phyloP scores from a whole-genome alignment of 2,113 vertebrate genomes.

The Labrus mixtus region DNA sequence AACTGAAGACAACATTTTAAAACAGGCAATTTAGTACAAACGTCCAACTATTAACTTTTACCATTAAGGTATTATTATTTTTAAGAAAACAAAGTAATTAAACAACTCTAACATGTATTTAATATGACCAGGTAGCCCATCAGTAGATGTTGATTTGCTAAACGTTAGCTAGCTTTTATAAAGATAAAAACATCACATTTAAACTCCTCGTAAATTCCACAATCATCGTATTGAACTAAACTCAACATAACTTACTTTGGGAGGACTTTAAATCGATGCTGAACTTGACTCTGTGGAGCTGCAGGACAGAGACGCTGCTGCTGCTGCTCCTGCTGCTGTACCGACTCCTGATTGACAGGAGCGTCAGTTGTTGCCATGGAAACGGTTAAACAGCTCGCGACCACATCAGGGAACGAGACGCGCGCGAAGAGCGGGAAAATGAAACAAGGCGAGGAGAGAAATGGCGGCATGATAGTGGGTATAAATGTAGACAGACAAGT shows the following conservation, averaged over 20 bases:
- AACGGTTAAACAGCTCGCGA: constrained; percentile 45
- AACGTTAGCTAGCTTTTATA: background rate
- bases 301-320: background rate
- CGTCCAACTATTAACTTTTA: background rate
- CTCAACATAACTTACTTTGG: constrained; percentile 1
- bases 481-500: too few species aligned
- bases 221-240: background rate
- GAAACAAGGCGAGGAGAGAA: too few species aligned
- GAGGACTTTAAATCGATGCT: background rate
- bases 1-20: too few species aligned
- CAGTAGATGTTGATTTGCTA: background rate
- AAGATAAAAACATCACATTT: background rate
- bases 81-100: too few species aligned
- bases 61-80: background rate
- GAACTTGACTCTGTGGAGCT: background rate
- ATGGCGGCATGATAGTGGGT: background rate
- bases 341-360: constrained; percentile 23
- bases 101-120: background rate
- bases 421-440: background rate
- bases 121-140: background rate
- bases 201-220: background rate
- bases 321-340: background rate
- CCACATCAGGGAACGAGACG: too few species aligned
- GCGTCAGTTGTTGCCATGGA: constrained; percentile 28
- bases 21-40: background rate